A percentile compares a stretch with the other conserved stretches of the same genome.
Evolutionary conservation across 1,140 invertebrate genomes (phyloP).

Genomic region (Pogonomyrmex californicus): DNA sequence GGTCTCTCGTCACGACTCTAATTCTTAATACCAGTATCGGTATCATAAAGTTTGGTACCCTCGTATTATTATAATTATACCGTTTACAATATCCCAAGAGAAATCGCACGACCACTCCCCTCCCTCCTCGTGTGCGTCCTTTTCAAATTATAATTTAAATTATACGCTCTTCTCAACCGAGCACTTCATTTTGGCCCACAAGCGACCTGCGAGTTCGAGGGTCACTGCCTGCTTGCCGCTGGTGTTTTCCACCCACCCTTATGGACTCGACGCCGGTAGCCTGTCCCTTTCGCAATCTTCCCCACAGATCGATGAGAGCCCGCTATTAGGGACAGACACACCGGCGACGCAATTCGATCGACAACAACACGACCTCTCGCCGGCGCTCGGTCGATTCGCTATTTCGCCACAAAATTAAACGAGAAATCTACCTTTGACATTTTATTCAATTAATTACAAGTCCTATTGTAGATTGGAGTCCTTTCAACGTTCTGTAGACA

Average conservation of each 20-base stretch:
- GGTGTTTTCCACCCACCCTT: slow-evolving; percentile 51
- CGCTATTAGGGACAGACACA: slow-evolving; percentile 58
- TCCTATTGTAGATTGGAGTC: background rate
- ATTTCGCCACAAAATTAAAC: background rate
- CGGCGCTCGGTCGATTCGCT: slow-evolving; percentile 4
- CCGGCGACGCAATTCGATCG: slow-evolving; percentile 61
- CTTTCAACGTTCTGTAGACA: background rate
- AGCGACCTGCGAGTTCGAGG: background rate
- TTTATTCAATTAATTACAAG: background rate
- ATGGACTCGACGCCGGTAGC: slow-evolving; percentile 19
- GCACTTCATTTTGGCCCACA: background rate
- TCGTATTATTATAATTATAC: background rate
- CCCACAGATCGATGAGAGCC: slow-evolving; percentile 53
- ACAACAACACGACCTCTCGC: slow-evolving; percentile 37
- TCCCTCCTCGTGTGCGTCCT: no score
- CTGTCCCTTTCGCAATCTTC: slow-evolving; percentile 57
- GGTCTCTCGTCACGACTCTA: background rate
- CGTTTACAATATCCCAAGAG: background rate
- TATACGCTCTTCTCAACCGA: background rate
- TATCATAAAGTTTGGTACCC: background rate
- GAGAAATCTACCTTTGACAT: background rate
- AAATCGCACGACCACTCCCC: no score
- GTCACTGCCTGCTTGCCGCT: background rate
- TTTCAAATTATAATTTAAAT: background rate
- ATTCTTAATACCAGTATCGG: background rate